Base-by-base conservation (phyloP, 2,797 vertebrate species). In the Vipera ursinii region DNA sequence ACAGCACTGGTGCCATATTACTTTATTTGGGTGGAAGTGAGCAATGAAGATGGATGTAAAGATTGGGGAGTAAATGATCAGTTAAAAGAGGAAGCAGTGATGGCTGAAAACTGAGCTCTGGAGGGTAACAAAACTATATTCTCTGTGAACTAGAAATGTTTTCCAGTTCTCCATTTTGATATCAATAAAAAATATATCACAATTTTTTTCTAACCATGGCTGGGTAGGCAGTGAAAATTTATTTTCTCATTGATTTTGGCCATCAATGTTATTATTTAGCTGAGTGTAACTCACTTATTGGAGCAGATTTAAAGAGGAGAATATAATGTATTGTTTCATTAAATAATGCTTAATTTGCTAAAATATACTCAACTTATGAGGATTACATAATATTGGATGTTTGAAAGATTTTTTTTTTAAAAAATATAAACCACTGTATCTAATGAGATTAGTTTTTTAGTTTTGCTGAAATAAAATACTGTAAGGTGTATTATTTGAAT, bases 301-400 rank as follows among this genome's bases (percentile, higher is more conserved):
- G 14, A 89, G 28, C 14, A 88, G 13, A 6, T 89, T 60, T n/a
- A 56, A 92, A 94, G 32, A 4, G 87, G 55, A 92, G 20, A 20
- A 90, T 92, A 88, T 59, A 87, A 65, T 2, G 73, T 26, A 90
- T 92, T 32, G 90, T 4, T 94, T 90, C 65, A 89, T 92, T 93
- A 69, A 63, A 88, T 95, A 6, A 44, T 90, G 24, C 92, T 92
- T 91, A 91, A 89, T 94, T 94, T 92, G 8, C 51, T 92, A 89
- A 92, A 55, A 69, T 3, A 4, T 90, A 51, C 59, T 8, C 92
- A 0, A 32, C 90, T 94, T 90, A 0, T 7, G 92, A 88, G 78
- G 94, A 60, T 61, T 89, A 32, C 53, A 86, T 92, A 20, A 87
- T 65, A 82, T 86, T 92, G 22, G 44, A 26, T 92, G 9, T 92